Base-by-base conservation (phyloP, 2,113 vertebrate genomes). In the Coptodon rendalli region DNA sequence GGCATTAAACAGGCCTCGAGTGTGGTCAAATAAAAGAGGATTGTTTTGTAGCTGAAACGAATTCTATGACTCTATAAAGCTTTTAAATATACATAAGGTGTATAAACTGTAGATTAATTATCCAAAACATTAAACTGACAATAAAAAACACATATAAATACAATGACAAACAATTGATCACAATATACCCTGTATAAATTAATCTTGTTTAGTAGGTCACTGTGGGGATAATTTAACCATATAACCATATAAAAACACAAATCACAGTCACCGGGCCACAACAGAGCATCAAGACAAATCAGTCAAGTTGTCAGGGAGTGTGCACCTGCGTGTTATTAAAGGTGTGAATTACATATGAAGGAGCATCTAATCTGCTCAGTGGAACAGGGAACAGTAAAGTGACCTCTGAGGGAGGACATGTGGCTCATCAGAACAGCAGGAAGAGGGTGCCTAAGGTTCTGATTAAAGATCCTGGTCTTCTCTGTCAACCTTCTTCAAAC, bases 261-360 rank as follows among this genome's bases (percentile, higher is more conserved):
- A 34, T 38, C 6, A 87, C 24, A 83, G 17, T 53, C 24, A 85
- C 8, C 22, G 12, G 50, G 57, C 19, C 68, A 27, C 36, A 68
- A 82, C 27, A 48, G 10, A 19, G 50, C 27, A 59, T 61, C 38
- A 45, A 63, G 31, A 82, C 48, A 79, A 13, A 66, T 36, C 61
- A 38, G 31, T 80, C 57, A 82, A 53, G 22, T 52, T 84, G 56
- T 82, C 63, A 48, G 54, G n/a, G 81, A 84, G 52, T 53, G 27
- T 85, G 52, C 45, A 56, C 27, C 38, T 34, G 52, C 6, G 54
- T 80, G 45, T 61, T 80, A 80, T 79, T 86, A 82, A 78, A 56
- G 27, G 31, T 81, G 80, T 53, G 45, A 78, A 78, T 22, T 89
- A 78, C 78, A 89, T 79, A 87, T 89, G 68, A 82, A 90, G 80